Conservation (phyloP, 2,113 vertebrate species). For the Diadophis punctatus region DNA sequence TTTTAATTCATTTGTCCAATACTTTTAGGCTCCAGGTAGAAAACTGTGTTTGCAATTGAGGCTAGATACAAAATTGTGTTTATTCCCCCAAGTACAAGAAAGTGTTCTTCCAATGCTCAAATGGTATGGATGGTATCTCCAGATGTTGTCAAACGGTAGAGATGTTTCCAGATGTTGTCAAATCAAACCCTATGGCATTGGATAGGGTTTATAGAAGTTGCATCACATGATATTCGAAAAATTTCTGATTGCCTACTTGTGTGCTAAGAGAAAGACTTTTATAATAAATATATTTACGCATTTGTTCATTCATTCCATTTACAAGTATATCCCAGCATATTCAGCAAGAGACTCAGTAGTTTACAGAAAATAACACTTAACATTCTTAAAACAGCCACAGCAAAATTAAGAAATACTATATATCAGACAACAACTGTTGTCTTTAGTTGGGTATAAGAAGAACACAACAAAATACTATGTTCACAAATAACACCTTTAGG, state of each 20-base stretch:
- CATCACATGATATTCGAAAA: background rate
- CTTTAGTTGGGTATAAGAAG: background rate
- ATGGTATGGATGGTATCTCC: background rate
- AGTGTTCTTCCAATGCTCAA: background rate
- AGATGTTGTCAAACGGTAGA: background rate
- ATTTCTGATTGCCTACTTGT: background rate
- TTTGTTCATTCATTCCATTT: background rate
- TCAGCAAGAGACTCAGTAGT: background rate
- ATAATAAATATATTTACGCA: background rate
- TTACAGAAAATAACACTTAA: background rate
- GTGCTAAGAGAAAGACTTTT: background rate
- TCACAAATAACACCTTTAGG: background rate
- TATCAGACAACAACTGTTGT: background rate
- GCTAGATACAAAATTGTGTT: background rate
- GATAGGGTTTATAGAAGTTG: background rate
- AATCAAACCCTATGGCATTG: background rate
- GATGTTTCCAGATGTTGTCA: background rate
- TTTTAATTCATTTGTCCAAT: background rate
- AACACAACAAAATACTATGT: background rate
- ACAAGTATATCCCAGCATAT: background rate
- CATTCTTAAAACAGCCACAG: background rate
- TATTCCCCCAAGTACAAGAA: fast-evolving
- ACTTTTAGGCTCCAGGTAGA: background rate
- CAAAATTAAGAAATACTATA: background rate
- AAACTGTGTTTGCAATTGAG: background rate